Base-by-base conservation (phyloP, 2,113 vertebrate genomes). In the Epinephelus cyanopodus region DNA sequence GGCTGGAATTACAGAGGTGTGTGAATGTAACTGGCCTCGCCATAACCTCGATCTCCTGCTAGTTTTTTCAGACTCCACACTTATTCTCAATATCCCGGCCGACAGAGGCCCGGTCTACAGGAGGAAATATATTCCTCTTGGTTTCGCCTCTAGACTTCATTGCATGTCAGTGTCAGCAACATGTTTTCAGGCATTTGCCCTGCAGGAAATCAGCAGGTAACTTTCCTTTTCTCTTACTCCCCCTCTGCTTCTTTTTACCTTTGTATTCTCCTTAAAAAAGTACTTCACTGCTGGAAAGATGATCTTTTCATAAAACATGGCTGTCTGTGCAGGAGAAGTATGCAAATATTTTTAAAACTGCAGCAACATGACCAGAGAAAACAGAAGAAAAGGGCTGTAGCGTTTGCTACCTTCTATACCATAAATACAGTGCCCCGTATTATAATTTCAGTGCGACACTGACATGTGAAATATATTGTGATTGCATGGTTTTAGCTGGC, bases 41-140 rank as follows among this genome's bases (percentile, higher is more conserved):
- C 33, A 70, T 76, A 65, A 81, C 83, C 74, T 68, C 60, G 0
- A 67, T 77, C 72, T 79, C 56, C 65, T 60, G 69, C 66, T 72
- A 53, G 27, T 74, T 73, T 57, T 65, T 70, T 78, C 33, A 11
- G 57, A 77, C 37, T 74, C 56, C 29, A 54, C 54, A 66, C 58
- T 79, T 61, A 42, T 68, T 19, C 33, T 79, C 74, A 19, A 48
- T 84, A 70, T 73, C 21, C 53, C 62, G 48, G 72, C 75, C 37
- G 0, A 47, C 18, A 48, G 2, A 47, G 45, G 19, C 21, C 1
- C 19, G 1, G 39, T 70, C 23, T 76, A 23, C 63, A 21, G 50
- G 77, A 56, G 70, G 74, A 76, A 83, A 85, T 53, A 68, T 84
- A 81, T 89, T 83, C 77, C 52, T 77, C 66, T 47, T 42, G 3